Evolutionary conservation across 2,888 invertebrate genomes (phyloP), one percentile per base, ranked within the genome.

Genomic region (Tribolium freemani): DNA sequence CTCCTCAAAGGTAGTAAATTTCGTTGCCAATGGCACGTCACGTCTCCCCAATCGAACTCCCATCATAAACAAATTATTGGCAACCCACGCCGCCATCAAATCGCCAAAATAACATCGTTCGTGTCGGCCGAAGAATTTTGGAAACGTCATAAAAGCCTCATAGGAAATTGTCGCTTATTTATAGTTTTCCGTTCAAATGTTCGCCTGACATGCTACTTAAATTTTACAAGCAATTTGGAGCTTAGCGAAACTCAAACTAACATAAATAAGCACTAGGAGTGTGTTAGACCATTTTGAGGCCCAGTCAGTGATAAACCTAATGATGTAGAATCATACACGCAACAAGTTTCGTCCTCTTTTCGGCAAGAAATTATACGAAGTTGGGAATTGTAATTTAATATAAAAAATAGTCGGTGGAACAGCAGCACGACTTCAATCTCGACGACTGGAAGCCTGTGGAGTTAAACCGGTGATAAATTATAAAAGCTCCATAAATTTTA

Each of bases 151-250:
- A 57, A 60, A 69, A 60, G 60, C 38, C 6, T 50, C 21, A 13
- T 44, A 26, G 68, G 30, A 68, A 68, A 68, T 57, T 68, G 56
- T 68, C 58, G 58, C 53, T 69, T 69, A 50, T 69, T 69, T 69
- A 60, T 69, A 60, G 58, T 68, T 68, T 61, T 57, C 48, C 20
- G 5, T 69, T 60, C 51, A 50, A 69, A 60, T 69, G 69, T 44
- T 60, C 51, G 21, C 44, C 38, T 38, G 60, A 69, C 69, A 69
- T 69, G 69, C 60, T 16, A 69, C 57, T 67, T 31, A 57, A 63
- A 51, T 63, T 63, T 63, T 48, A 61, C 48, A 61, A 61, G 45
- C 26, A 26, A 48, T 61, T 61, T 44, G 48, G 13, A 38, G 13
- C 31, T 38, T 16, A 16, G 16, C 9, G 38, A 16, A 56, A 31